A percentile compares a stretch with the other conserved stretches of the same genome.
These are phyloP conservation scores for Odontomachus brunneus DNA, from an alignment of 1,140 invertebrate genomes.

Conservation along the genomic window DNA sequence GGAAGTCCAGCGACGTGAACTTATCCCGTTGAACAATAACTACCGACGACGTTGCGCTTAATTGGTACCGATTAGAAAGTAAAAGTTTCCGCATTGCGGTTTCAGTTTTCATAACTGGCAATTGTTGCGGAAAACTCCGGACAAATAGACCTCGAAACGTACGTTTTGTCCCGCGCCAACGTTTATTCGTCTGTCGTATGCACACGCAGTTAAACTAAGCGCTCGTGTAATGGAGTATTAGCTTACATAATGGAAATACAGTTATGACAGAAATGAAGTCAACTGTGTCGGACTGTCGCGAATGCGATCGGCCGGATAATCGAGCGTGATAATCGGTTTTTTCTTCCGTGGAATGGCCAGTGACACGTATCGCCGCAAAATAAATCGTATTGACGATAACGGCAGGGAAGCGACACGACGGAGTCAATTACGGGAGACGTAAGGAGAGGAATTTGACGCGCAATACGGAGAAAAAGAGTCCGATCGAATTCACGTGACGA, in stretches of 20 bases:
- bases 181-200: not conserved
- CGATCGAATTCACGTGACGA: too few species aligned
- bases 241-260: conserved; percentile 25
- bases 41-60: not conserved
- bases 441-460: too few species aligned
- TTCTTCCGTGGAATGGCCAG: not conserved
- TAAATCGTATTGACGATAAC: too few species aligned
- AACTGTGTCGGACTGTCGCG: conserved; percentile 9
- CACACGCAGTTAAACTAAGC: conserved; percentile 4
- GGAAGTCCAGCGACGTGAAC: not conserved
- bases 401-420: too few species aligned
- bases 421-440: too few species aligned
- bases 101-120: not conserved
- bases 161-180: not conserved
- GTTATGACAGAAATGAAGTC: not conserved
- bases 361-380: not conserved
- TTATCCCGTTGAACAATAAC: not conserved
- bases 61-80: not conserved
- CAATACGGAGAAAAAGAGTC: too few species aligned
- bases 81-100: not conserved
- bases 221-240: not conserved
- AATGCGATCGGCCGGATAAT: not conserved
- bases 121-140: not conserved
- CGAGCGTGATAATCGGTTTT: not conserved
- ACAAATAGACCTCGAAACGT: not conserved